These are phyloP conservation scores for Eumacrocentrus americanus DNA, from an alignment of 2,888 invertebrate genomes.

Conservation along the genomic window DNA sequence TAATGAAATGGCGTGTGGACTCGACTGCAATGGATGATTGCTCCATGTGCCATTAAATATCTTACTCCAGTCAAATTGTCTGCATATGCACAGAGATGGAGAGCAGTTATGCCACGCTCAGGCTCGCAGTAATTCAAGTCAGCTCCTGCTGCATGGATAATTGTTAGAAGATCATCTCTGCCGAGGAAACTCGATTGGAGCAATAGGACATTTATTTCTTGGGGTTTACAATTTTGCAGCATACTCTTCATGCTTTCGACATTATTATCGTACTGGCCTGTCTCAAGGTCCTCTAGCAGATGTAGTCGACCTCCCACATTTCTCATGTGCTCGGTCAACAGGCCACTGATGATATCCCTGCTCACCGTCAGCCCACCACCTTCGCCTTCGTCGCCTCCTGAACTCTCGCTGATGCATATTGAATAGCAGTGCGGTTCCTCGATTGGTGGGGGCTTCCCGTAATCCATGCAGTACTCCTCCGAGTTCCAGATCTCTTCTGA, in stretches of 20 bases:
- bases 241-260: conserved; percentile 65
- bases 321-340: conserved; percentile 76
- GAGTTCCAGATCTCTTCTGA: conserved; percentile 35
- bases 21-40: conserved; percentile 74
- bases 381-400: conserved; percentile 64
- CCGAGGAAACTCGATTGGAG: conserved; percentile 79
- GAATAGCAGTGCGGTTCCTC: conserved; percentile 69
- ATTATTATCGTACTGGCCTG: conserved; percentile 66
- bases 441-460: conserved; percentile 79
- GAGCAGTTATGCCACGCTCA: conserved; percentile 73
- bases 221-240: conserved; percentile 67
- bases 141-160: conserved; percentile 72
- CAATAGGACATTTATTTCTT: conserved; percentile 74
- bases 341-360: conserved; percentile 73
- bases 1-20: conserved; percentile 86
- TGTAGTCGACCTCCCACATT: conserved; percentile 71
- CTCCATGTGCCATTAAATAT: conserved; percentile 72
- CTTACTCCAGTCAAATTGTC: conserved; percentile 76
- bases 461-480: conserved; percentile 70
- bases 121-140: conserved; percentile 75
- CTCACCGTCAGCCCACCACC: conserved; percentile 58
- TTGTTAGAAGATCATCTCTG: conserved; percentile 70
- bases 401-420: conserved; percentile 81
- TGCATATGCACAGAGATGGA: conserved; percentile 80
- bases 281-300: conserved; percentile 77